Evolutionary conservation across 2,113 vertebrate genomes (phyloP), one percentile per base, ranked within the genome.

Genomic region (Synodontis membranacea): DNA sequence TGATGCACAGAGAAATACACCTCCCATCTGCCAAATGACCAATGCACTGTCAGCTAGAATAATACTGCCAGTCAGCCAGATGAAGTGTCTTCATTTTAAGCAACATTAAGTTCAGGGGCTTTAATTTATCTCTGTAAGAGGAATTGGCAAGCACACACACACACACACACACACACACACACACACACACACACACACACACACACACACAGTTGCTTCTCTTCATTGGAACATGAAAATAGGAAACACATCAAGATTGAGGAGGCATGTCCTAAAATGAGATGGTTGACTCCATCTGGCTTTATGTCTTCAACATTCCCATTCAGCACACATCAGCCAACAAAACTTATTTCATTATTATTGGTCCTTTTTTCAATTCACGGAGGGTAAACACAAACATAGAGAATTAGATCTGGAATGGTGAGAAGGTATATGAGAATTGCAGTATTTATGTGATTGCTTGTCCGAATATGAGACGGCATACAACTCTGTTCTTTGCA

Each of bases 41-140:
- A 86, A 88, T 89, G 90, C 91, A 84, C 85, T 86, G 92, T 91
- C 91, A 88, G 89, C 87, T 79, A 84, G 86, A 90, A 89, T 89
- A 90, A 91, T 90, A 89, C 85, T 88, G 83, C 85, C 85, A 82
- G 84, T 91, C 85, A 83, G 81, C 79, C 88, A 84, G 83, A 89
- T 87, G 82, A 90, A 91, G 89, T 84, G 76, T 90, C 89, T 92
- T 92, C 90, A 92, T 92, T 92, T 92, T 91, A 91, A 86, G 92
- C 91, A 87, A 91, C 92, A 92, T 92, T 92, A 92, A 84, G 83
- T 88, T 86, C 75, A 10, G 52, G 64, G 85, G 83, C 82, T 85
- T 89, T 88, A 86, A 91, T 92, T 91, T 88, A 88, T 92, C 88
- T 89, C 62, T 86, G 83, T 46, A 84, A 86, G 87, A 88, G 76